Percentiles rank a stretch among this genome's conserved stretches.
phyloP scores from a whole-genome alignment of 1,140 invertebrate species.

The Pantala flavescens region DNA sequence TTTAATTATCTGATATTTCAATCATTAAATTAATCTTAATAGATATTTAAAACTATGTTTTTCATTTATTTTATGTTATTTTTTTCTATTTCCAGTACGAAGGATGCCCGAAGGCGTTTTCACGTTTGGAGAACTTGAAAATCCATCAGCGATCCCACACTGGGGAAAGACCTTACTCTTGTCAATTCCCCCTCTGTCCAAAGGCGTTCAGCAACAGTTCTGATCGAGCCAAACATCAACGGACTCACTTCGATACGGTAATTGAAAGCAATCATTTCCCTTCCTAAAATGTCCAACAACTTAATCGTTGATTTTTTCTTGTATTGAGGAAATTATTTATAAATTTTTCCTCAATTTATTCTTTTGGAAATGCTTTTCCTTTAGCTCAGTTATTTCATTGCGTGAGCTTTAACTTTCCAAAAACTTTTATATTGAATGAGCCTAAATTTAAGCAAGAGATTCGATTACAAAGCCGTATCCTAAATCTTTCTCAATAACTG shows the following conservation, averaged over 20 bases:
- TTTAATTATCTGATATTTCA: too few relatives aligned
- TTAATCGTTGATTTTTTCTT: conserved; percentile 11
- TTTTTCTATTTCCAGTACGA: conserved; percentile 59
- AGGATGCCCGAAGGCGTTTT: conserved; percentile 88
- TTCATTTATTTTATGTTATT: conserved; percentile 21
- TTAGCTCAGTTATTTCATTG: too few relatives aligned
- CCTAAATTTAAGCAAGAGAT: too few relatives aligned
- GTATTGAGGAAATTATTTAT: not conserved
- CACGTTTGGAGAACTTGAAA: conserved; percentile 87
- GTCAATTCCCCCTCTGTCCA: conserved; percentile 71
- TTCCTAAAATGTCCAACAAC: not conserved
- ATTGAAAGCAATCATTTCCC: conserved; percentile 30
- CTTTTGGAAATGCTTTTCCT: not conserved
- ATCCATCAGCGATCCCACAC: conserved; percentile 94
- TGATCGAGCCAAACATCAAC: conserved; percentile 91
- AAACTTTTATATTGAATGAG: too few relatives aligned
- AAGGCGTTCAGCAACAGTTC: conserved; percentile 97
- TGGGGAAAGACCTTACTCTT: conserved; percentile 74
- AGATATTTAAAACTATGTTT: too few relatives aligned
- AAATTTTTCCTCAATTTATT: conserved; percentile 11
- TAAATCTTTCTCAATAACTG: too few relatives aligned
- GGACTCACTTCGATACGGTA: conserved; percentile 93
- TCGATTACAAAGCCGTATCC: too few relatives aligned
- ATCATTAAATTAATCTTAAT: too few relatives aligned
- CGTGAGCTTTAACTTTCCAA: too few relatives aligned